These are phyloP conservation scores for Galerucella calmariensis DNA, from an alignment of 2,888 invertebrate genomes.

Conservation along the genomic window DNA sequence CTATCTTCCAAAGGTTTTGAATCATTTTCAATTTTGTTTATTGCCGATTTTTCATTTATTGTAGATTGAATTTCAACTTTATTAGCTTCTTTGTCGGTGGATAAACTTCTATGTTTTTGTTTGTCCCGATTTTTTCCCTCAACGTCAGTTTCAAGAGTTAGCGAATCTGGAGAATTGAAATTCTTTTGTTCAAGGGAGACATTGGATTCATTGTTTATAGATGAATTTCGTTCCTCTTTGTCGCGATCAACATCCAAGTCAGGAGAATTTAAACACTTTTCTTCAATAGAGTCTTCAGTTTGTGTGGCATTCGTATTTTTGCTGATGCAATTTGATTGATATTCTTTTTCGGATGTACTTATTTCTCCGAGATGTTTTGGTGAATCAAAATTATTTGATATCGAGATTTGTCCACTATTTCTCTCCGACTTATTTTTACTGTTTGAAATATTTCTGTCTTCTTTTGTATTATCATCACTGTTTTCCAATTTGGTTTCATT, in stretches of 20 bases:
- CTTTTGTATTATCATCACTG: neutral
- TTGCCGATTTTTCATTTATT: neutral
- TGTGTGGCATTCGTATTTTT: no score
- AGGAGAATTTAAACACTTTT: no score
- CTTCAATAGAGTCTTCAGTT: no score
- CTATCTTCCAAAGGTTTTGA: neutral
- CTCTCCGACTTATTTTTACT: neutral
- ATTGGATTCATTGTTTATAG: neutral
- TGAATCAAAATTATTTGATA: neutral
- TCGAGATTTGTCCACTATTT: neutral
- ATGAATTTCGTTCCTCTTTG: neutral
- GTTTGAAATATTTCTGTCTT: neutral
- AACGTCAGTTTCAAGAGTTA: neutral
- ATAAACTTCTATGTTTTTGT: neutral
- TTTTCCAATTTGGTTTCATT: neutral
- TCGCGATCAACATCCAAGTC: no score
- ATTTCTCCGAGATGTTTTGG: no score
- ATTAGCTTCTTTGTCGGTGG: neutral
- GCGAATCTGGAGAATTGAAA: neutral
- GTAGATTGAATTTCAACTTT: neutral
- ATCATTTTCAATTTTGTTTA: neutral
- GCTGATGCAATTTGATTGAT: no score
- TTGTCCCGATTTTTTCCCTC: neutral
- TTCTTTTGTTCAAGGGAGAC: neutral
- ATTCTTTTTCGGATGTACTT: no score